phyloP scores from a whole-genome alignment of 2,888 invertebrate species.

The Patella caerulea region DNA sequence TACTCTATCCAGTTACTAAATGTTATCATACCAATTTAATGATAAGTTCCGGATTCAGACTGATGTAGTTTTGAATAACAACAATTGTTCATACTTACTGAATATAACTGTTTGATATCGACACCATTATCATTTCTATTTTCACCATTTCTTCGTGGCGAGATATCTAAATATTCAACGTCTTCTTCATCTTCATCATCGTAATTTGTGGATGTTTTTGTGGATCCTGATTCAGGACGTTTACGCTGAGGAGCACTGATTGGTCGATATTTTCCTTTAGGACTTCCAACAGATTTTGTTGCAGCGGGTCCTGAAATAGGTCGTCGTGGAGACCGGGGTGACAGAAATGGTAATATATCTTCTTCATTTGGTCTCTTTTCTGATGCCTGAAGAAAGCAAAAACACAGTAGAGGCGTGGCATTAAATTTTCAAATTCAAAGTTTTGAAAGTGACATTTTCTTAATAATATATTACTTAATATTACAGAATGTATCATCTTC shows the following conservation, averaged over 20 bases:
- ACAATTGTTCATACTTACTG: slow-evolving; percentile 46
- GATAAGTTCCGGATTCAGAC: no score
- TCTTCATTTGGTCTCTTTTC: neutral
- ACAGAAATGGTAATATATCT: slow-evolving; percentile 1
- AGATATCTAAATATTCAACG: neutral
- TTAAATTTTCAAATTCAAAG: no score
- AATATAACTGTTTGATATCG: slow-evolving; percentile 56
- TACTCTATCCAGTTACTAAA: no score
- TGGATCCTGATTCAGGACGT: neutral
- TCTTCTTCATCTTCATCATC: neutral
- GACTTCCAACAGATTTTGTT: neutral
- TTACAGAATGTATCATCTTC: no score
- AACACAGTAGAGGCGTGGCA: no score
- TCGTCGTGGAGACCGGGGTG: neutral
- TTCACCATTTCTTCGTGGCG: neutral
- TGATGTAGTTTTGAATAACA: no score
- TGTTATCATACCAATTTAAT: no score
- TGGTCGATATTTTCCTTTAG: slow-evolving; percentile 2
- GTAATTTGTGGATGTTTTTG: neutral
- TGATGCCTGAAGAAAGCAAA: no score
- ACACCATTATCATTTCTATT: slow-evolving; percentile 37
- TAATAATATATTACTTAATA: no score
- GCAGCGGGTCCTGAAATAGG: neutral
- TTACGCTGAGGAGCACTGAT: neutral
- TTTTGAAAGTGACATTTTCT: no score